A percentile compares a stretch with the other conserved stretches of the same genome.
These are phyloP conservation scores for Shinisaurus crocodilurus DNA, from an alignment of 2,113 vertebrate species.

Conservation along the genomic window DNA sequence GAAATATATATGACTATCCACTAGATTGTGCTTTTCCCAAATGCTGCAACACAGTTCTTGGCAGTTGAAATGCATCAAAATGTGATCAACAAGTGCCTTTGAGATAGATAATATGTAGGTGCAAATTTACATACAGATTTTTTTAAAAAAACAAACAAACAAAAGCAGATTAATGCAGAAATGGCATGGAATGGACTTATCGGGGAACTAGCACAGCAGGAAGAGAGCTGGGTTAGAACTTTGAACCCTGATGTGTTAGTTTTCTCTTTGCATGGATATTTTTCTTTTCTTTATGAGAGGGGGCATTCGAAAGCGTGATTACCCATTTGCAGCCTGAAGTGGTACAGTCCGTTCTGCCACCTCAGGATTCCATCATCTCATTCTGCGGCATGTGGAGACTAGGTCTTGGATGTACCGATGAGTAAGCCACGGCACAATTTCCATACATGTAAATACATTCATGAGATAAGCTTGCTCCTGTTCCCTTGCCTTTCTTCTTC, in stretches of 20 bases:
- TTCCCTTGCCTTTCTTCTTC: constrained; percentile 10
- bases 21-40: too few relatives aligned
- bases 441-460: neutral
- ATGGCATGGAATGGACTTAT: neutral
- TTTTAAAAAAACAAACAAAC: too few relatives aligned
- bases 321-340: neutral
- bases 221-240: rapidly evolving
- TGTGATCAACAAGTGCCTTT: too few relatives aligned
- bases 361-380: neutral
- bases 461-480: constrained; percentile 31
- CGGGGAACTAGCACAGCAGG: neutral
- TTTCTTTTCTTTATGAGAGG: neutral
- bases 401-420: neutral
- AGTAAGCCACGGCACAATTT: neutral
- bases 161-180: neutral
- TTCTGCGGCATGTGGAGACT: neutral
- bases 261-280: neutral
- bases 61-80: too few relatives aligned
- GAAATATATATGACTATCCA: too few relatives aligned
- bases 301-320: neutral
- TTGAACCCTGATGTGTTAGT: neutral
- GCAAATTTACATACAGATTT: too few relatives aligned
- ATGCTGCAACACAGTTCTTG: too few relatives aligned
- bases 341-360: neutral
- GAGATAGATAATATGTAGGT: too few relatives aligned